Conservation (phyloP, 35 echinoderm and acorn worm genomes). For the Heliocidaris erythrogramma region DNA sequence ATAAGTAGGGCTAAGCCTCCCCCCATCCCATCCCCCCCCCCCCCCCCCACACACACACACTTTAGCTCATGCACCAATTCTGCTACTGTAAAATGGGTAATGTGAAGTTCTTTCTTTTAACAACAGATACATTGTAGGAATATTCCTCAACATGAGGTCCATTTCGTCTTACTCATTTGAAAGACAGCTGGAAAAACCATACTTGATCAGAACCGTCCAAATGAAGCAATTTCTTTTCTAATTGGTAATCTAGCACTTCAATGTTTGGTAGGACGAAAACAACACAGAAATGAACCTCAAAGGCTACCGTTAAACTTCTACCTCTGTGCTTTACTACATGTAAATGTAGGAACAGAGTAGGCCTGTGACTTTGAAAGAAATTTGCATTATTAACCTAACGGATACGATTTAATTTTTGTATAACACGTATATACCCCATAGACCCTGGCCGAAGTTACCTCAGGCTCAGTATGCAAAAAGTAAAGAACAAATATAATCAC, state of each 20-base stretch:
- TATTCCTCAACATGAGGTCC: conserved; percentile 1
- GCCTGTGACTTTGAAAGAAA: too few relatives aligned
- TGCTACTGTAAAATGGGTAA: background rate
- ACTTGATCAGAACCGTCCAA: background rate
- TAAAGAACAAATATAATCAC: too few relatives aligned
- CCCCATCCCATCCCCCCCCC: too few relatives aligned
- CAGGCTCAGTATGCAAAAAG: too few relatives aligned
- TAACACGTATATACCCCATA: too few relatives aligned
- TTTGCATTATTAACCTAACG: too few relatives aligned
- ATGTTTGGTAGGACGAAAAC: background rate
- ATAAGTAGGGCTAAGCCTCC: too few relatives aligned
- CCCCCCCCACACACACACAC: too few relatives aligned
- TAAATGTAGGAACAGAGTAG: background rate
- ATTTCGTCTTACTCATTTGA: background rate
- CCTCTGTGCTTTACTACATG: background rate
- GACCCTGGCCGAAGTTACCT: too few relatives aligned
- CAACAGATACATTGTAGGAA: background rate
- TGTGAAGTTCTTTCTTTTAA: background rate
- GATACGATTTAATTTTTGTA: too few relatives aligned
- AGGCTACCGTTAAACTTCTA: background rate
- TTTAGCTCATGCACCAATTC: background rate
- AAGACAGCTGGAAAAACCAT: conserved; percentile 1
- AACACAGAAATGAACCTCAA: background rate
- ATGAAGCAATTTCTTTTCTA: background rate
- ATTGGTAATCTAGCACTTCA: background rate